Conservation (phyloP, 2,888 invertebrate genomes). For the Oligia fasciuncula region DNA sequence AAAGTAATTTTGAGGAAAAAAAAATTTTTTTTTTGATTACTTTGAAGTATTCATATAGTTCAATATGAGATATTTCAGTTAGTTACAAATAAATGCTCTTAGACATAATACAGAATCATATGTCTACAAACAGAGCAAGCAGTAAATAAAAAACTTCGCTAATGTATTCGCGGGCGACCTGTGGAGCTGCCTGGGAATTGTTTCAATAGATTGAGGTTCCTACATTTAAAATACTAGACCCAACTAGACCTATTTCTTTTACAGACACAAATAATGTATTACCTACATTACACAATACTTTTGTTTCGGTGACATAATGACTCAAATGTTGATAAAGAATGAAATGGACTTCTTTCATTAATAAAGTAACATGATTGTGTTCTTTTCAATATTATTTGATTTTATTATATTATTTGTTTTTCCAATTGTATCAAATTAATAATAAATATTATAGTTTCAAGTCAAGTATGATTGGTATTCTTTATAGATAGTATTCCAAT, state of each 20-base stretch:
- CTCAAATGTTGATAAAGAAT: neutral
- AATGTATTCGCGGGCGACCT: neutral
- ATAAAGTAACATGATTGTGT: neutral
- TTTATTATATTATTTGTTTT: too few species aligned
- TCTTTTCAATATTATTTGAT: neutral
- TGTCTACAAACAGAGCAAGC: neutral
- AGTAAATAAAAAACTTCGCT: neutral
- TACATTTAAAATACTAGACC: too few species aligned
- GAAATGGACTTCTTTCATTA: neutral
- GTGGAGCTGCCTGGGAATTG: neutral
- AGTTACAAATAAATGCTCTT: neutral
- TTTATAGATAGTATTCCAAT: too few species aligned
- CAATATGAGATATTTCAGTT: neutral
- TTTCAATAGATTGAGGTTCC: constrained; percentile 2
- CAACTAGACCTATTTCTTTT: too few species aligned
- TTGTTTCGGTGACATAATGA: neutral
- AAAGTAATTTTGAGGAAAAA: neutral
- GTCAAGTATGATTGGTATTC: neutral
- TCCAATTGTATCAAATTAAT: neutral
- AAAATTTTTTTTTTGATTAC: neutral
- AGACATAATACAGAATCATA: neutral
- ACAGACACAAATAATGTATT: too few species aligned
- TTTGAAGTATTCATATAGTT: neutral
- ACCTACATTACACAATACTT: neutral
- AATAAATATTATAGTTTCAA: neutral